Evolutionary conservation across 2,113 vertebrate species (phyloP).

Genomic region (Dromaius novaehollandiae): DNA sequence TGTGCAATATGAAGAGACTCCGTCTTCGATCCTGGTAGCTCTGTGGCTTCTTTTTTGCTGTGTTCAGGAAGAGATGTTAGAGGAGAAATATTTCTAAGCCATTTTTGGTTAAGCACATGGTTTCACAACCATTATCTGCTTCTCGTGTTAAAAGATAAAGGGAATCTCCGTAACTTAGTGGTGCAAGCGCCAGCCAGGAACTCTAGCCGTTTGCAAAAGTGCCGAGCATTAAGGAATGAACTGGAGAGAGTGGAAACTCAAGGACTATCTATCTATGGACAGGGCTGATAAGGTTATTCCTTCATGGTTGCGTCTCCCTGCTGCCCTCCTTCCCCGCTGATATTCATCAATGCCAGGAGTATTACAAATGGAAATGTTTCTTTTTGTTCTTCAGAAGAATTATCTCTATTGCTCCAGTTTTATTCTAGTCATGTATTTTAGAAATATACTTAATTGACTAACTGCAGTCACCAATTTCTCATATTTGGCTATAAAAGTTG

Average conservation of each 20-base stretch:
- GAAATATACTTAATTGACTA: slow-evolving; percentile 51
- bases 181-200: neutral
- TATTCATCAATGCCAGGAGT: slow-evolving; percentile 53
- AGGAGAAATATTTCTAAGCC: slow-evolving; percentile 7
- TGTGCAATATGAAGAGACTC: slow-evolving; percentile 59
- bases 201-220: neutral
- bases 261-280: slow-evolving; percentile 25
- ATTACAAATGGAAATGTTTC: slow-evolving; percentile 46
- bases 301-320: neutral
- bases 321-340: slow-evolving; percentile 25
- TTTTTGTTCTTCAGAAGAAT: slow-evolving; percentile 63
- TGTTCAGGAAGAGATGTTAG: slow-evolving; percentile 50
- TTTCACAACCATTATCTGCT: neutral
- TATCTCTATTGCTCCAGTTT: slow-evolving; percentile 63
- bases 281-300: slow-evolving; percentile 34
- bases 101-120: neutral
- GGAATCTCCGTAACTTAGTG: neutral
- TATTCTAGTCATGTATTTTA: slow-evolving; percentile 72
- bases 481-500: slow-evolving; percentile 64
- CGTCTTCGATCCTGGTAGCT: neutral
- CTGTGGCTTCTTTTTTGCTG: slow-evolving; percentile 32
- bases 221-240: slow-evolving; percentile 6
- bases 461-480: slow-evolving; percentile 58
- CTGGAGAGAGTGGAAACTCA: slow-evolving; percentile 25
- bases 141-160: neutral